Base-by-base conservation (phyloP, 2,797 vertebrate genomes). In the Malurus splendens region DNA sequence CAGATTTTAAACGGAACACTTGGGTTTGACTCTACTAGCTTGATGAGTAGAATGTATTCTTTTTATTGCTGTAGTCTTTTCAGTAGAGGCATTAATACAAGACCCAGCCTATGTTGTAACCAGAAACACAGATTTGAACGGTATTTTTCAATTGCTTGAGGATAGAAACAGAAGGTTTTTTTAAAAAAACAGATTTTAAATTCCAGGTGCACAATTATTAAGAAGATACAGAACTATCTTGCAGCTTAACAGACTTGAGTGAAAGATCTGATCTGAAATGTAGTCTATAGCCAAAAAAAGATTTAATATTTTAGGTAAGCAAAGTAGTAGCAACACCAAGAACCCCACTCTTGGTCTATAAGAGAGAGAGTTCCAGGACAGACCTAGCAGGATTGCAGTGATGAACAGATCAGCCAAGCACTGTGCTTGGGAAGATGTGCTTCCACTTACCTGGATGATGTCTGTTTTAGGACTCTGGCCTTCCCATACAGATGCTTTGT, bases 401-500 rank as follows among this genome's bases (percentile, higher is more conserved):
- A 47, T 6, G 6, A 60, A 65, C 6, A 45, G n/a, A 89, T 47
- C 25, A 76, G 47, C 6, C 60, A 51, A 68, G 32, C 32, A 82
- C 54, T 33, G 22, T 55, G 24, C 20, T 79, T 68, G 27, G 67
- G 39, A 87, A 66, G 25, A 50, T 7, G 9, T 7, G 52, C 61
- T 92, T 89, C 23, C 66, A 67, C 56, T 95, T 97, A 99, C 98
- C 98, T 99, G 98, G 92, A 97, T 94, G 64, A 99, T 86, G 38
- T 97, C 98, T 67, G 97, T 97, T 94, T 97, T 97, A 94, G 93
- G 95, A 74, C 93, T 94, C 38, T 98, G 98, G 18, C 98, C 98
- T 96, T 99, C 99, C 97, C 98, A 97, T 23, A 99, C 96, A 0
- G 98, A 97, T 10, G 97, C 97, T 88, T 94, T 97, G 92, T 98